Conservation (phyloP, 2,113 vertebrate genomes). For the Thalassoma bifasciatum region DNA sequence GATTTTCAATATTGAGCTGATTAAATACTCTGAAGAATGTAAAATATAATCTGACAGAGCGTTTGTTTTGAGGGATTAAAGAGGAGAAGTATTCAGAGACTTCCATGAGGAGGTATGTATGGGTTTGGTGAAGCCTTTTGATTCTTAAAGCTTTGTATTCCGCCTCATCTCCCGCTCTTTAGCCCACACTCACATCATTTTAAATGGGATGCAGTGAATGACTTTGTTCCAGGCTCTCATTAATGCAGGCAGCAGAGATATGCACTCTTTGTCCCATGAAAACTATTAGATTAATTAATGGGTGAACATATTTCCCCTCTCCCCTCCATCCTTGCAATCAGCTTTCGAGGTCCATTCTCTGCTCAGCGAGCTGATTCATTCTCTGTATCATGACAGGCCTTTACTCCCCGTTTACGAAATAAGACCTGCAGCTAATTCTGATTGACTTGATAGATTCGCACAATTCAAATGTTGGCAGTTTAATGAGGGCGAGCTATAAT, state of each 20-base stretch:
- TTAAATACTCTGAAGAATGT: constrained; percentile 26
- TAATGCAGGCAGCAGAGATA: constrained; percentile 71
- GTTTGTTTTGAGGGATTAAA: background rate
- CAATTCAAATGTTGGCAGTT: constrained; percentile 61
- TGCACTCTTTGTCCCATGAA: constrained; percentile 75
- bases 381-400: constrained; percentile 55
- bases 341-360: constrained; percentile 69
- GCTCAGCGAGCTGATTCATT: constrained; percentile 69
- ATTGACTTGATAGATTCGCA: constrained; percentile 76
- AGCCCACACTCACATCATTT: constrained; percentile 45
- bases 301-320: constrained; percentile 72
- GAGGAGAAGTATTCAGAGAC: constrained; percentile 18
- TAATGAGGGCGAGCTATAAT: constrained; percentile 67
- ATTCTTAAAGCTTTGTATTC: constrained; percentile 36
- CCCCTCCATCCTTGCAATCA: constrained; percentile 61
- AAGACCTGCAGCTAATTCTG: constrained; percentile 77
- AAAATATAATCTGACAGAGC: background rate
- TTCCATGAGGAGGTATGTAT: constrained; percentile 2
- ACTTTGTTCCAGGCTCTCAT: constrained; percentile 77
- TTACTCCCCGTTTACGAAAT: constrained; percentile 52
- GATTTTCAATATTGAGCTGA: constrained; percentile 47
- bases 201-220: constrained; percentile 61
- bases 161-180: constrained; percentile 37
- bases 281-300: constrained; percentile 82
- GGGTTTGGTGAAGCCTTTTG: constrained; percentile 13